Evolutionary conservation across 1,140 invertebrate species (phyloP).

Genomic region (Drosophila ambigua): DNA sequence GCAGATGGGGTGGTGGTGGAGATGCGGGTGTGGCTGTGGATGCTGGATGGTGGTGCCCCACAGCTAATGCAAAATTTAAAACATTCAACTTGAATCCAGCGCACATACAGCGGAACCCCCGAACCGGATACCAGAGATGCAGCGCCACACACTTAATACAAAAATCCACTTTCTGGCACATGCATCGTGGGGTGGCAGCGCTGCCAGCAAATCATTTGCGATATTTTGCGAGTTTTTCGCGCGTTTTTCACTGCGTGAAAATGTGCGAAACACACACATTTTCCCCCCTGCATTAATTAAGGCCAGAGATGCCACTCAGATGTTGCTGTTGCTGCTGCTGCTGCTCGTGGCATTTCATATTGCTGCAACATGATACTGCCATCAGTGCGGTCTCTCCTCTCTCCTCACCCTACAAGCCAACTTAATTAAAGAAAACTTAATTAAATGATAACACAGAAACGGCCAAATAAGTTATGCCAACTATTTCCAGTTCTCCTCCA

Average conservation of each 20-base stretch:
- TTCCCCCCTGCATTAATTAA: conserved; percentile 63
- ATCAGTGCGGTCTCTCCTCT: conserved; percentile 46
- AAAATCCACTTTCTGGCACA: conserved; percentile 36
- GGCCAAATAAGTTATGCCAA: conserved; percentile 69
- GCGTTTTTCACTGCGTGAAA: conserved; percentile 36
- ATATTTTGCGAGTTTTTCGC: conserved; percentile 30
- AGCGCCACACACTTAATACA: conserved; percentile 1
- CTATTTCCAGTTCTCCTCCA: conserved; percentile 42
- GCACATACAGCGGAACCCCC: too few relatives aligned
- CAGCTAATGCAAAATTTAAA: conserved; percentile 52
- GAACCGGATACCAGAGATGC: too few relatives aligned
- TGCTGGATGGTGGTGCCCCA: conserved; percentile 21
- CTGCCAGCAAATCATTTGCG: conserved; percentile 38
- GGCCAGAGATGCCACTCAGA: conserved; percentile 53
- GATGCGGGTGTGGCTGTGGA: neutral
- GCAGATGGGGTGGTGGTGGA: conserved; percentile 1
- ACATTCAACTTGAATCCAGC: conserved; percentile 35
- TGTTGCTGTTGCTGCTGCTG: conserved; percentile 29
- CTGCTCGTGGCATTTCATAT: conserved; percentile 40
- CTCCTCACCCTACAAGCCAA: conserved; percentile 47
- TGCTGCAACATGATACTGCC: conserved; percentile 57
- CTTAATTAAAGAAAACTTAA: conserved; percentile 82
- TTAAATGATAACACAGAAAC: conserved; percentile 76
- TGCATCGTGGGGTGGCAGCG: conserved; percentile 3
- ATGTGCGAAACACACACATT: conserved; percentile 18